Percentiles rank a stretch among this genome's conserved stretches.
These are phyloP conservation scores for Nesidiocoris tenuis DNA, from an alignment of 2,888 invertebrate species.

Conservation along the genomic window DNA sequence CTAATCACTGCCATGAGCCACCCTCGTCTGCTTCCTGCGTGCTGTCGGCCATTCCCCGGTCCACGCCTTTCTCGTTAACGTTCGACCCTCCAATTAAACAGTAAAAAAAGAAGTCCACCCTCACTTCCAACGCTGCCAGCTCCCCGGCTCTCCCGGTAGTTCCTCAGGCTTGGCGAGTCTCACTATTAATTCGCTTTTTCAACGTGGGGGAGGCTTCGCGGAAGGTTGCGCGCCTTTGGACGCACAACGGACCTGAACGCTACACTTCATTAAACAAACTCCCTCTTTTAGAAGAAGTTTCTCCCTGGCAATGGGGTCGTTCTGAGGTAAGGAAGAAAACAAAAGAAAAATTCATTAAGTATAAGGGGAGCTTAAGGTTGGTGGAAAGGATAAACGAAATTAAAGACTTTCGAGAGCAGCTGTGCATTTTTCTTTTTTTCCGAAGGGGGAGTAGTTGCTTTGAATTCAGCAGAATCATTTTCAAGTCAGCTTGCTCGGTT, in stretches of 20 bases:
- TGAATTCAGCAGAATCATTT: no score
- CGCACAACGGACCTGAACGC: conserved; percentile 7
- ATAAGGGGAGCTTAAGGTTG: not conserved
- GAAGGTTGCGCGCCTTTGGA: conserved; percentile 1
- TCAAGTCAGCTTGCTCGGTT: no score
- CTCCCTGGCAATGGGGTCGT: not conserved
- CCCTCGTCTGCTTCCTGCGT: not conserved
- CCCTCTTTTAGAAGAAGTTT: not conserved
- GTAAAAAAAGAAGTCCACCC: not conserved
- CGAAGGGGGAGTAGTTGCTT: no score
- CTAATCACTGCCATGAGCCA: not conserved
- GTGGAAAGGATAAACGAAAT: not conserved
- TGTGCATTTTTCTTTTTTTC: not conserved
- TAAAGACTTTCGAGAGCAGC: not conserved
- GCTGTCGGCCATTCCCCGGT: not conserved
- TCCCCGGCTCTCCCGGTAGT: not conserved
- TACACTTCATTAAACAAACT: conserved; percentile 12
- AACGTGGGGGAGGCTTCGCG: not conserved
- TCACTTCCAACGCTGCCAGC: not conserved
- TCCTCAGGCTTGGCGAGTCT: not conserved
- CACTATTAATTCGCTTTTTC: not conserved
- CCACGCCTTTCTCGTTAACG: not conserved
- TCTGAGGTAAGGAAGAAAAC: not conserved
- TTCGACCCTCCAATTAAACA: not conserved
- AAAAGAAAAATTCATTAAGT: not conserved